Conservation (phyloP, 2,797 vertebrate genomes). For the Acanthiza pusilla region DNA sequence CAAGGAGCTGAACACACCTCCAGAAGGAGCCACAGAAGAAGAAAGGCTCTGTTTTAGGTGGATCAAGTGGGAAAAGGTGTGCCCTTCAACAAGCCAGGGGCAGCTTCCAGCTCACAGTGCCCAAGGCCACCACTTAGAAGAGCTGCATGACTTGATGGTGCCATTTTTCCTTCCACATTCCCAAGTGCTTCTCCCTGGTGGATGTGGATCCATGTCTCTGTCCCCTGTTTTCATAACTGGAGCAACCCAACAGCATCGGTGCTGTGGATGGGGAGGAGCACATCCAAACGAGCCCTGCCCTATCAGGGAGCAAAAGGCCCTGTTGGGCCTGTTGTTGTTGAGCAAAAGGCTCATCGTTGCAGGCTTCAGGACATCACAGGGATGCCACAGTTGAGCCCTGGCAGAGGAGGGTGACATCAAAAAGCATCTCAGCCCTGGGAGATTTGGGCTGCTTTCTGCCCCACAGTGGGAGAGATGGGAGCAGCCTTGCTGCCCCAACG, state of each 20-base stretch:
- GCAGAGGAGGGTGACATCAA: background rate
- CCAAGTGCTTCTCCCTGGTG: background rate
- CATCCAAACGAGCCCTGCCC: background rate
- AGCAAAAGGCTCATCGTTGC: too few relatives aligned
- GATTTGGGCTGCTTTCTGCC: background rate
- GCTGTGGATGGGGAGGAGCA: background rate
- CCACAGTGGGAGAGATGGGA: background rate
- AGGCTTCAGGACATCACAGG: background rate
- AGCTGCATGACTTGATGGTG: background rate
- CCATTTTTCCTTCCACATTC: background rate
- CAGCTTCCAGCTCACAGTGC: background rate
- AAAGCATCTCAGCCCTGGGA: background rate
- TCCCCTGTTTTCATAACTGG: background rate
- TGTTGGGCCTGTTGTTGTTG: too few relatives aligned
- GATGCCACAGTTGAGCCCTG: background rate
- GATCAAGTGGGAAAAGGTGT: background rate
- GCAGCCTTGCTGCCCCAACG: background rate
- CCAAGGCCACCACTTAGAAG: background rate
- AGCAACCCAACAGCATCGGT: background rate
- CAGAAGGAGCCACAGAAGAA: background rate
- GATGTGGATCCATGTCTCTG: background rate
- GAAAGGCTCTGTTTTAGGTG: background rate
- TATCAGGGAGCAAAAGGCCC: background rate
- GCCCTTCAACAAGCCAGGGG: background rate
- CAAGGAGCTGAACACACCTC: background rate